Evolutionary conservation across 2,797 vertebrate genomes (phyloP), one percentile per base, ranked within the genome.

Genomic region (Enteromius mattozi): DNA sequence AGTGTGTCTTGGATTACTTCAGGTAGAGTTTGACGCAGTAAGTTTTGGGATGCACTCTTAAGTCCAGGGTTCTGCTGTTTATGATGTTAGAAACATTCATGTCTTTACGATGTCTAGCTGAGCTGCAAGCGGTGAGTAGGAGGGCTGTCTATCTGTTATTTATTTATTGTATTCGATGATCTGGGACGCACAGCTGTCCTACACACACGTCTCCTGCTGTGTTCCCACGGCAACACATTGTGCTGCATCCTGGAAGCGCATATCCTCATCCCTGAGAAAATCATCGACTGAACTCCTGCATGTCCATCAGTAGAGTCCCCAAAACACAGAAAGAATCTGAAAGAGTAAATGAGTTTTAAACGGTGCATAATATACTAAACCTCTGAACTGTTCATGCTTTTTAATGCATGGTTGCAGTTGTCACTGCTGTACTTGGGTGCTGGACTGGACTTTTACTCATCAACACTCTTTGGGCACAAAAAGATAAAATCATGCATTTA

Each of bases 191-290:
- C 87, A 88, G 87, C 83, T 88, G 87, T 86, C 82, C 81, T 45
- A 77, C 75, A 71, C 24, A 59, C 37, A 61, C n/a, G 9, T 47
- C 47, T 78, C 88, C 86, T 86, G 86, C 86, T 89, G 89, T 30
- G 86, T 87, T 88, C 89, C 87, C 89, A 89, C 86, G 78, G 74
- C 85, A 81, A 86, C 85, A 40, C 68, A 76, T 70, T 49, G 35
- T 79, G 68, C 68, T 24, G 21, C 78, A 72, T 84, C 65, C 61
- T 80, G 54, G 74, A 75, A 56, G 27, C 78, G 37, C 79, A 79
- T 72, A 78, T 75, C 27, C 80, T 63, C 14, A 61, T 83, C 61
- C 21, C 9, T 63, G 74, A 86, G 63, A 81, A 77, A 70, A 72
- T 47, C 21, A 37, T 35, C 27, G 13, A 65, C 75, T 19, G 65